Base-by-base conservation (phyloP, 2,888 invertebrate species). In the Pammene aurita region DNA sequence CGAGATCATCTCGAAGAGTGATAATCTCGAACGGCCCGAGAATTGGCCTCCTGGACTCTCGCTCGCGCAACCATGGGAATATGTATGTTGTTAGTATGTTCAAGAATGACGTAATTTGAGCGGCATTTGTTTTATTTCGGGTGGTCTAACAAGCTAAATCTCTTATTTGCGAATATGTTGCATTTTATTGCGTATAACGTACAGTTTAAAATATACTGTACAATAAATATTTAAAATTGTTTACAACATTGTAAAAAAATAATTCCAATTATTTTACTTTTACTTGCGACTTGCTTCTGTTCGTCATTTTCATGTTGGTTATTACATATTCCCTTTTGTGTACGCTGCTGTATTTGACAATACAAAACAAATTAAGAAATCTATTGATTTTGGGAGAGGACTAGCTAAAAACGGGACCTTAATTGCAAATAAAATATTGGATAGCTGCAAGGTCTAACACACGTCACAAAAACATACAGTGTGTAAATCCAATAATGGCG, bases 111-210 rank as follows among this genome's bases (percentile, higher is more conserved):
- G 46, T 14, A 48, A 61, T 61, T 61, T 35, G 35, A 61, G 38
- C 16, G 48, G 16, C 46, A 35, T 61, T 61, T 48, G 35, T 61
- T 61, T 34, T 61, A 48, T 61, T 35, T 46, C 35, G 60, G 46
- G 46, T 35, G 61, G 48, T 50, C 61, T 61, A 50, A 16, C 56
- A 18, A 50, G 42, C 16, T 34, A 11, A 34, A 14, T 16, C 18
- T 7, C 14, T 38, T 50, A n/a, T 18, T 41, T 57, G 16, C 48
- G 7, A 26, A n/a, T 13, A 1, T 16, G 13, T 7, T 48, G 13
- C 38, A 34, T 9, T 16, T 18, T 61, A 50, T 18, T 13, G 0
- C 48, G 1, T 35, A 35, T 26, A 13, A 7, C 13, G 16, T 50
- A 61, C 13, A 61, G 38, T 13, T 13, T 5, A 48, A 38, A 13